Conservation (phyloP, 1,140 invertebrate genomes). For the Drosophila tristis region DNA sequence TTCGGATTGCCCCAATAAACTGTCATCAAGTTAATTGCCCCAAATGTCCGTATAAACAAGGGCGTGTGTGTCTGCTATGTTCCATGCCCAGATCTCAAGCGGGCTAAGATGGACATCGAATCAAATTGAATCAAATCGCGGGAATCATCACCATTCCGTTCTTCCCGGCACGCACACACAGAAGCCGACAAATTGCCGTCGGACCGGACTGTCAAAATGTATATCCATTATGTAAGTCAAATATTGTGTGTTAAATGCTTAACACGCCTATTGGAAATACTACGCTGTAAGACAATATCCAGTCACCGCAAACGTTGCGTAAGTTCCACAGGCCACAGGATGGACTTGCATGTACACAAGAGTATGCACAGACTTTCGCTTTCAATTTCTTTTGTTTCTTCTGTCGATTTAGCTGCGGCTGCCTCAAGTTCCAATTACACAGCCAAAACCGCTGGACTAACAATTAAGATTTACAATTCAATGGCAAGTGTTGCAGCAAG, state of each 20-base stretch:
- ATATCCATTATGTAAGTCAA: constrained; percentile 55
- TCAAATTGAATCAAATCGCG: constrained; percentile 47
- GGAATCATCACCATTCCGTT: constrained; percentile 27
- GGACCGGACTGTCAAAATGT: constrained; percentile 34
- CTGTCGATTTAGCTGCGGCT: constrained; percentile 39
- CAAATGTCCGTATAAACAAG: constrained; percentile 52
- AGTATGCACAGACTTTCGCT: constrained; percentile 52
- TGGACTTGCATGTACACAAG: neutral
- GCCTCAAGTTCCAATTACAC: constrained; percentile 42
- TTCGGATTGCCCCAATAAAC: constrained; percentile 54
- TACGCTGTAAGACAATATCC: constrained; percentile 31
- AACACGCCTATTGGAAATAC: constrained; percentile 19
- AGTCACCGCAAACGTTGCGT: constrained; percentile 27
- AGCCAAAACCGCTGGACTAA: constrained; percentile 45
- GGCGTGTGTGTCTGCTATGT: constrained; percentile 27
- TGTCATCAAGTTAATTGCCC: constrained; percentile 58
- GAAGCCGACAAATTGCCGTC: constrained; percentile 28
- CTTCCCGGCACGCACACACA: constrained; percentile 21
- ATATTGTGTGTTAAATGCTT: constrained; percentile 45
- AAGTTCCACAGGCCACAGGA: constrained; percentile 1
- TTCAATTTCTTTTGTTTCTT: constrained; percentile 63
- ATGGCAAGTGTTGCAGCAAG: constrained; percentile 23
- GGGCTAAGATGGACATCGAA: constrained; percentile 14
- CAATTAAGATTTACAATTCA: constrained; percentile 46
- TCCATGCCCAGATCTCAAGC: neutral